phyloP scores from a whole-genome alignment of 1,140 invertebrate genomes.

The Drosophila cardini region DNA sequence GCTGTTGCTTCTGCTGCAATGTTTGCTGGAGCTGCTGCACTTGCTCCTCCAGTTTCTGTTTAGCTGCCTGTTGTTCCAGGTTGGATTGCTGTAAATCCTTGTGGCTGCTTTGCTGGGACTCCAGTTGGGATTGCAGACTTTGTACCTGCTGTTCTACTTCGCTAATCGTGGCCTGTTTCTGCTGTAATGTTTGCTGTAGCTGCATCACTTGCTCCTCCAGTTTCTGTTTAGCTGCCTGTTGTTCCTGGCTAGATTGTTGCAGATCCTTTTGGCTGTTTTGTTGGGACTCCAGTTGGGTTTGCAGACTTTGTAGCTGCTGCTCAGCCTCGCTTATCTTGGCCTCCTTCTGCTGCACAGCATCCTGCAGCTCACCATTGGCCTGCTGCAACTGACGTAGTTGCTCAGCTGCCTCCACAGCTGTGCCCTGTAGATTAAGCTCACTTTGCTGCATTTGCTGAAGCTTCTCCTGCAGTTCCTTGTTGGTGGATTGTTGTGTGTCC shows the following conservation, averaged over 20 bases:
- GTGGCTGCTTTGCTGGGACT: slow-evolving; percentile 13
- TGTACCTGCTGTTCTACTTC: slow-evolving; percentile 15
- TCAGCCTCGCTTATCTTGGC: not conserved
- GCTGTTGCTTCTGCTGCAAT: slow-evolving; percentile 31
- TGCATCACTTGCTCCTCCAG: slow-evolving; percentile 1
- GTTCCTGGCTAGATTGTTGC: slow-evolving; percentile 36
- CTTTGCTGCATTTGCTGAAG: slow-evolving; percentile 34
- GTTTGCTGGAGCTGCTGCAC: slow-evolving; percentile 14
- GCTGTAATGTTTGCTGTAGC: not conserved
- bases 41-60: not conserved
- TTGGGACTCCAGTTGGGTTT: slow-evolving; percentile 11
- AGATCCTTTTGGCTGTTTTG: slow-evolving; percentile 17
- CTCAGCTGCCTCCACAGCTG: slow-evolving; percentile 35
- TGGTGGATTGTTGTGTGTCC: slow-evolving; percentile 22
- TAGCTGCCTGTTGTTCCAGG: not conserved
- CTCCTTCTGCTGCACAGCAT: slow-evolving; percentile 41
- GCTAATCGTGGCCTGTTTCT: not conserved
- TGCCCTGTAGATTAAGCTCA: slow-evolving; percentile 41
- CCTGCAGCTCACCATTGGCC: slow-evolving; percentile 46
- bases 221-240: slow-evolving; percentile 8
- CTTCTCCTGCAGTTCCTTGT: slow-evolving; percentile 23
- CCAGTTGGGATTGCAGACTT: not conserved
- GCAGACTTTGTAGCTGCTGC: not conserved
- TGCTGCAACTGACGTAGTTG: slow-evolving; percentile 54
- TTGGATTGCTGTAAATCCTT: slow-evolving; percentile 3